Conservation (phyloP, 2,113 vertebrate species). For the Mormoops blainvillei region DNA sequence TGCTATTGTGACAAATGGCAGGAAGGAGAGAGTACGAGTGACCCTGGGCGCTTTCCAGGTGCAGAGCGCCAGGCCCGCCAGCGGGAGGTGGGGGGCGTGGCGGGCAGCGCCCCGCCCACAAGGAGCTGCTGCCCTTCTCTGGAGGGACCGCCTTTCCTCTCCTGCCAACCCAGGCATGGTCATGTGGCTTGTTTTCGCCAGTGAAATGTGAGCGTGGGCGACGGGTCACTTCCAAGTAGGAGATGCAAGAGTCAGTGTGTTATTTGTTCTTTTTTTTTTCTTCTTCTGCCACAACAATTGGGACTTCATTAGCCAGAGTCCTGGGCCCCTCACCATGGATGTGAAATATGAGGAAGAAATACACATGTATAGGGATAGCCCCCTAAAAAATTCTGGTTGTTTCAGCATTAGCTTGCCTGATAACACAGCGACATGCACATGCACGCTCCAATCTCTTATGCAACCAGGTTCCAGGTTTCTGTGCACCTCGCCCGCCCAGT, state of each 20-base stretch:
- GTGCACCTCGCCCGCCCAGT: too few relatives aligned
- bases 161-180: background rate
- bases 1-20: background rate
- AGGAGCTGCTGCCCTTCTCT: background rate
- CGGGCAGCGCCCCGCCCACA: rapidly evolving
- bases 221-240: background rate
- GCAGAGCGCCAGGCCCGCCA: rapidly evolving
- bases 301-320: background rate
- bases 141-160: background rate
- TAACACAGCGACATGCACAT: rapidly evolving
- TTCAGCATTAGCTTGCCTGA: background rate
- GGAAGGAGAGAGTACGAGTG: background rate
- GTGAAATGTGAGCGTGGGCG: background rate
- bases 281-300: background rate
- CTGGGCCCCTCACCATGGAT: background rate
- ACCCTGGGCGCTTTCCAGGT: background rate
- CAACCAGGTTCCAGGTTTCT: background rate
- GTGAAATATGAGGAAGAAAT: background rate
- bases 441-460: background rate
- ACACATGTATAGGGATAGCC: background rate
- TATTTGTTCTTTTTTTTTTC: background rate
- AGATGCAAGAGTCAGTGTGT: background rate
- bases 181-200: background rate
- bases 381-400: background rate
- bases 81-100: rapidly evolving